A percentile compares a stretch with the other conserved stretches of the same genome.
phyloP scores from a whole-genome alignment of 2,797 vertebrate genomes.

The Simalia tracyae region DNA sequence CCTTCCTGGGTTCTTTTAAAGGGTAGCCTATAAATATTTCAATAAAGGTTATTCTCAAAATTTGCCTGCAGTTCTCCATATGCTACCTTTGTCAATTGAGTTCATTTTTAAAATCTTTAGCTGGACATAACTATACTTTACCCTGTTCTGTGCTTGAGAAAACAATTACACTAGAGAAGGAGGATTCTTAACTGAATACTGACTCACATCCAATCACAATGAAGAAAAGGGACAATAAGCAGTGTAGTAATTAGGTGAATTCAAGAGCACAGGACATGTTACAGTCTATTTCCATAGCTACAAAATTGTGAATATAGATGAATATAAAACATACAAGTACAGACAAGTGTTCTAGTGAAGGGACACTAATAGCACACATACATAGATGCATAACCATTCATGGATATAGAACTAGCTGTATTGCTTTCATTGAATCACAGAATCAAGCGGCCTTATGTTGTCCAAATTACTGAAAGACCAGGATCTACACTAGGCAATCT shows the following conservation, averaged over 20 bases:
- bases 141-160: background rate
- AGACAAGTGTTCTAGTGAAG: background rate
- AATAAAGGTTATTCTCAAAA: background rate
- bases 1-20: background rate
- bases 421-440: background rate
- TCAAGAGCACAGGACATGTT: background rate
- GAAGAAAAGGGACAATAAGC: background rate
- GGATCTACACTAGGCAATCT: no score
- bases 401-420: background rate
- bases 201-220: background rate
- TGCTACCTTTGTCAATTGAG: background rate
- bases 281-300: background rate
- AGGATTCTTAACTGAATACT: background rate
- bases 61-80: background rate
- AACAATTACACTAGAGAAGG: background rate
- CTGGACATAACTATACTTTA: slow-evolving; percentile 11
- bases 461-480: background rate
- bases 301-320: no score
- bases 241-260: background rate
- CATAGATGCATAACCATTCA: background rate
- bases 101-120: background rate
- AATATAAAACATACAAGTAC: background rate
- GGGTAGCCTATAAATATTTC: background rate
- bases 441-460: background rate
- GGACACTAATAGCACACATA: no score